Base-by-base conservation (phyloP, 2,888 invertebrate species). In the Fragum sueziense region DNA sequence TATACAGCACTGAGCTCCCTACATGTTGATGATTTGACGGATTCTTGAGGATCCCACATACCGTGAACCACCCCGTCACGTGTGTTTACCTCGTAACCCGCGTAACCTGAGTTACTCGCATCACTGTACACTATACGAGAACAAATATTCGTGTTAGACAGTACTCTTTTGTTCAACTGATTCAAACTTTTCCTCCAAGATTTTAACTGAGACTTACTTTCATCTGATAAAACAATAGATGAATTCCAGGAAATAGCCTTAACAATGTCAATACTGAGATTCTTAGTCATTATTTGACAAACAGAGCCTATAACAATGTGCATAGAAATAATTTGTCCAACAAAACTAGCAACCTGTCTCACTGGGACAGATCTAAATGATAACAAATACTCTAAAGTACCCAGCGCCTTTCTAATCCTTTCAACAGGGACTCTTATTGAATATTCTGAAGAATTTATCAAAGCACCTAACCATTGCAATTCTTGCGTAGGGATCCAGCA, bases 71-170 rank as follows among this genome's bases (percentile, higher is more conserved):
- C 33, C 20, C 52, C 73, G 25, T 73, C 31, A 20, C 37, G n/a
- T n/a, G 72, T 51, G n/a, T 37, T 41, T 17, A 72, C 61, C 59
- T 47, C 62, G 31, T 41, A 72, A 11, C 71, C 72, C n/a, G 51
- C 31, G 25, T 22, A 73, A 11, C 67, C 73, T 17, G 69, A 7
- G 25, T 11, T 17, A 57, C 72, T 72, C 2, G 72, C 76, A 54
- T 72, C 72, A 57, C 29, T 34, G 57, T 37, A 76, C 17, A 76
- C 72, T 41, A 76, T 62, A 22, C 33, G 69, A 22, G n/a, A n/a
- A n/a, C n/a, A n/a, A n/a, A n/a, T n/a, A n/a, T n/a, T n/a, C n/a
- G n/a, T n/a, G 70, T 34, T 31, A 3, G 11, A n/a, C 37, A 37
- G 14, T 9, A 37, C 37, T 37, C n/a, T 37, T 37, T 37, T 37